Base-by-base conservation (phyloP, 2,113 vertebrate genomes). In the Drymodes brunneopygia region DNA sequence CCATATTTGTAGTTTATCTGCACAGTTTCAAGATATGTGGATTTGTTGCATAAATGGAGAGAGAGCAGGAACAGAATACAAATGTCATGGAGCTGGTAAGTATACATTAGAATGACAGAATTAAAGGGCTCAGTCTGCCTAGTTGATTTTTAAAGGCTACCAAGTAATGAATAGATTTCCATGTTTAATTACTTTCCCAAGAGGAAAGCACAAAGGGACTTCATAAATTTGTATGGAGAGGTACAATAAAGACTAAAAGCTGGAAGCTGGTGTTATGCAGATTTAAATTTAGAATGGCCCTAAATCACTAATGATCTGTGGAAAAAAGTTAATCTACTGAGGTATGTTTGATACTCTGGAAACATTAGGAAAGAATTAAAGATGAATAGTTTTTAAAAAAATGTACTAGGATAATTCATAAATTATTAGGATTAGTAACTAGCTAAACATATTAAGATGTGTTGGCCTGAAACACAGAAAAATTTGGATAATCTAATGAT, bases 111-210 rank as follows among this genome's bases (percentile, higher is more conserved):
- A 93, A 65, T 62, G 66, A 50, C 42, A 80, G 42, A 88, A 80
- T 83, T 90, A 90, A 79, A 85, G 31, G 18, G 33, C 23, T 95
- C 29, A 69, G 9, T 57, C 89, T 69, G 65, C 77, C 42, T 56
- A 74, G 44, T 2, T 51, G 48, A 28, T 86, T 96, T 91, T 95
- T 94, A 93, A 91, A 95, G 62, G 45, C 89, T 85, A 93, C n/a
- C 12, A 74, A 88, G 23, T 81, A 93, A 86, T 95, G 79, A 96
- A 91, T 83, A 90, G 90, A 90, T 95, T 96, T 94, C 75, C 79
- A 82, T 80, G 81, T 96, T 95, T 92, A 96, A 94, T 92, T 96
- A 88, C 90, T 92, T 97, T 95, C 95, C 90, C 92, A 93, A 95
- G 92, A 81, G 62, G 88, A 79, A 64, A 79, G n/a, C 67, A 92